phyloP scores from a whole-genome alignment of 2,797 vertebrate species.

The Sebastes hubbsi region DNA sequence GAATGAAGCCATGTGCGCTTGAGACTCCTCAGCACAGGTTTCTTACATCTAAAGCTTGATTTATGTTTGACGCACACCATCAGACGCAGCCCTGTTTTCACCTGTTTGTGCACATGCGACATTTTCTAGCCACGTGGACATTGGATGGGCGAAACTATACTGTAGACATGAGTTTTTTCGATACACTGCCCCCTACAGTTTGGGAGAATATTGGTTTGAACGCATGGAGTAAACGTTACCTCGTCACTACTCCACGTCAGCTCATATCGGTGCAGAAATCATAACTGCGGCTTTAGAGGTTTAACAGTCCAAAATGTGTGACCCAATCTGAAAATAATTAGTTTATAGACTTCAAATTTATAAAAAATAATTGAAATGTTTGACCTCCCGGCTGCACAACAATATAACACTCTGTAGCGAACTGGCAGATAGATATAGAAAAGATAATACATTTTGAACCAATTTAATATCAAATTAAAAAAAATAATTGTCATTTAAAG shows the following conservation, averaged over 20 bases:
- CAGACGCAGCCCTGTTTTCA: background rate
- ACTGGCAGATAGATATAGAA: background rate
- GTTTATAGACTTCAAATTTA: no score
- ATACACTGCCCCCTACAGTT: background rate
- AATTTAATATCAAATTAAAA: background rate
- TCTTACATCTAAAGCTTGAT: background rate
- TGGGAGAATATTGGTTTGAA: background rate
- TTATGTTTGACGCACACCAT: no score
- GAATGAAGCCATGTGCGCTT: background rate
- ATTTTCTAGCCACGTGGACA: background rate
- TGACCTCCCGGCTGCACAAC: background rate
- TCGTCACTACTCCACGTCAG: background rate
- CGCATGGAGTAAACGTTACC: background rate
- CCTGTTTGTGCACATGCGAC: rapidly evolving
- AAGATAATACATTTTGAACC: background rate
- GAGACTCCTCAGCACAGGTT: background rate
- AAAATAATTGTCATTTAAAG: background rate
- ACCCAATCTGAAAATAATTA: background rate
- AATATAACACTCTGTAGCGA: background rate
- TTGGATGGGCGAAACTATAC: background rate
- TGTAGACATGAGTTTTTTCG: background rate
- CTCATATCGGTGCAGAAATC: background rate
- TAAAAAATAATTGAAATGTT: no score
- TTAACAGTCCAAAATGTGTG: background rate
- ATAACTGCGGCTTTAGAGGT: no score